Evolutionary conservation across 2,797 vertebrate species (phyloP), one percentile per base, ranked within the genome.

Genomic region (Sylvilagus floridanus): DNA sequence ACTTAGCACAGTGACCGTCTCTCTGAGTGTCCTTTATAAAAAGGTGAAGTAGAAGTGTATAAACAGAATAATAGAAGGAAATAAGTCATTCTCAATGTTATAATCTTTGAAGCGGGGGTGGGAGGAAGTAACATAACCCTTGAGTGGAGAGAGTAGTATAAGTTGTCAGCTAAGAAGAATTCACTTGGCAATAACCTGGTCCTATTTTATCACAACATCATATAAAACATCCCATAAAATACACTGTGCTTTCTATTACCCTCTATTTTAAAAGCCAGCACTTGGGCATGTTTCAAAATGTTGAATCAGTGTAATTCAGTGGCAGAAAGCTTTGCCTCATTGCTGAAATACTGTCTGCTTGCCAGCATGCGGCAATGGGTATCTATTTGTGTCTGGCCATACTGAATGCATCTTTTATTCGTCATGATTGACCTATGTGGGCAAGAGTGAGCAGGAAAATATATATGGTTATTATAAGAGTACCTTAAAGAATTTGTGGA

Each of bases 41-140:
- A 83, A 35, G 94, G 11, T 71, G 83, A 12, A 1, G 16, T 72
- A 69, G 81, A 47, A 32, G 4, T 47, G 17, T 85, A 72, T 75
- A 93, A 90, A 95, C 19, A 93, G 32, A 97, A 76, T 10, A 84
- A 94, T 82, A 86, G 42, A 57, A 82, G 50, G 72, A 86, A 90
- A 89, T 4, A n/a, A 60, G 22, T 78, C 50, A 78, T 84, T 50
- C 68, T 87, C 50, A 84, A 95, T 26, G 42, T 50, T 83, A 47
- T 50, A 65, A 84, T 90, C 63, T 85, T 68, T 62, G 5, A 22
- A 21, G 78, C 54, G 32, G 19, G 2, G 11, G 12, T 10, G 7
- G 2, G 5, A 11, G 0, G 13, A 54, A 54, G 47, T n/a, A 92
- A 84, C 60, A 32, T 42, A 93, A 69, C 11, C 28, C 47, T 71